Evolutionary conservation across 23 tunicate genomes (phyloP).

Genomic region (Corella eumyota): DNA sequence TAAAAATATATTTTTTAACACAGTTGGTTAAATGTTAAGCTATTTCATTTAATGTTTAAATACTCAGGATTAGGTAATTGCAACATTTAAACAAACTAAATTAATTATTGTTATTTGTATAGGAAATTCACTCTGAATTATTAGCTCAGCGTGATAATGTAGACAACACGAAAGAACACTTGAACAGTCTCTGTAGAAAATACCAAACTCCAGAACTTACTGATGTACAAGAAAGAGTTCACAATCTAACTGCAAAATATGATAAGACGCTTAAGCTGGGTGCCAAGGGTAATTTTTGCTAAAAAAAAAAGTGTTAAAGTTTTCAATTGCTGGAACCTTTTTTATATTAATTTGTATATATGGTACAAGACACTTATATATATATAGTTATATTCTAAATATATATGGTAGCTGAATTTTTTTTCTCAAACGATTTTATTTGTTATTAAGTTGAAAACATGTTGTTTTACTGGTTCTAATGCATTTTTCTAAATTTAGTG

Average conservation of each 20-base stretch:
- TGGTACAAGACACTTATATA: too few species aligned
- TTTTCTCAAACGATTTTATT: too few species aligned
- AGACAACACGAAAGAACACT: slow-evolving; percentile 83
- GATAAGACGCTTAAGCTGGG: slow-evolving; percentile 35
- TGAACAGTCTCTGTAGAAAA: slow-evolving; percentile 74
- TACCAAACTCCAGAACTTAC: slow-evolving; percentile 58
- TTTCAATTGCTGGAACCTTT: too few species aligned
- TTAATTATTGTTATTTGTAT: too few species aligned
- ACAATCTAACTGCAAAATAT: slow-evolving; percentile 28
- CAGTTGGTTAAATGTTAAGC: background rate
- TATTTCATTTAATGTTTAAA: background rate
- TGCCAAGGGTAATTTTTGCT: slow-evolving; percentile 29
- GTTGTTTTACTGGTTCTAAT: background rate
- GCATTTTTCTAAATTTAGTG: slow-evolving; percentile 25
- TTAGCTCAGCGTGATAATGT: slow-evolving; percentile 74
- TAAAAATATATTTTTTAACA: slow-evolving; percentile 4
- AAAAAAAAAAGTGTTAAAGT: too few species aligned
- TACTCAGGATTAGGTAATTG: too few species aligned
- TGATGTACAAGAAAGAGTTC: slow-evolving; percentile 43
- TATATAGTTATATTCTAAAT: too few species aligned
- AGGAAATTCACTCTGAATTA: slow-evolving; percentile 62
- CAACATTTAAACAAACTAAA: too few species aligned
- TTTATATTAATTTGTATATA: too few species aligned
- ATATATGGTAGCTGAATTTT: too few species aligned
- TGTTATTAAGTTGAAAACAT: too few species aligned